phyloP scores from a whole-genome alignment of 2,888 invertebrate genomes.

The Reticulitermes lucifugus region DNA sequence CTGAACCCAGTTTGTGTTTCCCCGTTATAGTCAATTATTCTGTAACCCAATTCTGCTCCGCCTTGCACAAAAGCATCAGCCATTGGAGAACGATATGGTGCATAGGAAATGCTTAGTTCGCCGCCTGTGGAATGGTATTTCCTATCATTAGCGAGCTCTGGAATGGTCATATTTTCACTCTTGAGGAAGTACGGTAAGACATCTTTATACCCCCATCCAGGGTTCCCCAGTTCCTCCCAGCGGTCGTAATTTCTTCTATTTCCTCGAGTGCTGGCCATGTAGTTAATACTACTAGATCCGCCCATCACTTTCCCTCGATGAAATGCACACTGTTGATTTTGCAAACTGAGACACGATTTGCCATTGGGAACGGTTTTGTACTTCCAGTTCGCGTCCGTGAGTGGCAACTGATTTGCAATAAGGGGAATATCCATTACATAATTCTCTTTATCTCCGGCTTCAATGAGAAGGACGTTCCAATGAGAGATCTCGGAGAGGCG shows the following conservation, averaged over 20 bases:
- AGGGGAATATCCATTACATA: constrained; percentile 28
- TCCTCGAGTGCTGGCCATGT: not conserved
- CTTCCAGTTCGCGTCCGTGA: constrained; percentile 29
- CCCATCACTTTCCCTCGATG: constrained; percentile 61
- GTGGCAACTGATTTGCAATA: not conserved
- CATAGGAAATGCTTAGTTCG: constrained; percentile 57
- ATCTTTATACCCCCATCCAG: constrained; percentile 13
- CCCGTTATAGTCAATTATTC: constrained; percentile 60
- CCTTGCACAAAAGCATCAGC: constrained; percentile 57
- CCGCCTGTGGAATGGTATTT: constrained; percentile 51
- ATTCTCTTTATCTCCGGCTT: constrained; percentile 37
- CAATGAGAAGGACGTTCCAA: constrained; percentile 40
- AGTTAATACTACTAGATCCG: constrained; percentile 8
- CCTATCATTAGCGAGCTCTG: constrained; percentile 57
- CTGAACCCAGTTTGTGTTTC: constrained; percentile 61
- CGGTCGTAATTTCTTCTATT: not conserved
- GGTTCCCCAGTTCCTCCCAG: constrained; percentile 10
- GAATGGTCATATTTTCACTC: constrained; percentile 58
- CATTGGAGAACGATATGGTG: constrained; percentile 56
- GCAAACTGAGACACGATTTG: constrained; percentile 3
- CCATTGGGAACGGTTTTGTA: constrained; percentile 15
- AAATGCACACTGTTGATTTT: constrained; percentile 48
- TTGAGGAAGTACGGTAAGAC: constrained; percentile 27
- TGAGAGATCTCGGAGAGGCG: constrained; percentile 22
- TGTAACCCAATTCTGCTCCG: constrained; percentile 57